Conservation (phyloP, 2,113 vertebrate genomes). For the Ahaetulla prasina region DNA sequence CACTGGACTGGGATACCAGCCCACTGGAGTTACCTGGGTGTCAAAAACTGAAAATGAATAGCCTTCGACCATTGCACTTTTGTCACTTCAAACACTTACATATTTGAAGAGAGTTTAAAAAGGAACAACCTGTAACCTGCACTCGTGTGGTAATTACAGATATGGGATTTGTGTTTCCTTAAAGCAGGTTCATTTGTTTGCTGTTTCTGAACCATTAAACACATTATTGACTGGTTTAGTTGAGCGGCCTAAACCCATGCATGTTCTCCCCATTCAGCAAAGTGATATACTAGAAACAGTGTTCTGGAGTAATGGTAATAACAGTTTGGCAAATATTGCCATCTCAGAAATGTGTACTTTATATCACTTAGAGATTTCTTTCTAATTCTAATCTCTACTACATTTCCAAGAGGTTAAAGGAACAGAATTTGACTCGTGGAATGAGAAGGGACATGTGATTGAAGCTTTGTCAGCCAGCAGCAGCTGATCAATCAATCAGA, state of each 20-base stretch:
- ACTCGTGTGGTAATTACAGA: background rate
- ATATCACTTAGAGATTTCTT: background rate
- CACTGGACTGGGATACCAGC: background rate
- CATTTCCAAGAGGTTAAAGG: background rate
- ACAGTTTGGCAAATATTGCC: constrained; percentile 25
- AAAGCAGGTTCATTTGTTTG: constrained; percentile 14
- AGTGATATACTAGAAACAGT: constrained; percentile 6
- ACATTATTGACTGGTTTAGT: constrained; percentile 22
- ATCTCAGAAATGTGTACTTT: background rate
- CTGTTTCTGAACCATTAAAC: constrained; percentile 33
- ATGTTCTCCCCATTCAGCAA: constrained; percentile 26
- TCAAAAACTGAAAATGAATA: background rate
- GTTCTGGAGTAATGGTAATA: constrained; percentile 17
- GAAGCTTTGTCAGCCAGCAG: background rate
- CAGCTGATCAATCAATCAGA: too few relatives aligned
- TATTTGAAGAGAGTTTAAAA: background rate
- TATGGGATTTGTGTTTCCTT: background rate
- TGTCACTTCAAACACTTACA: constrained; percentile 5
- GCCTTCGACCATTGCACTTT: background rate
- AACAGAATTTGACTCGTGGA: background rate
- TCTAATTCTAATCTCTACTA: background rate
- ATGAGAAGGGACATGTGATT: background rate
- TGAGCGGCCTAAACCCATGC: background rate
- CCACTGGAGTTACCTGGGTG: background rate
- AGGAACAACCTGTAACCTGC: background rate